Base-by-base conservation (phyloP, 1,140 invertebrate genomes). In the Parapsyche elsis region DNA sequence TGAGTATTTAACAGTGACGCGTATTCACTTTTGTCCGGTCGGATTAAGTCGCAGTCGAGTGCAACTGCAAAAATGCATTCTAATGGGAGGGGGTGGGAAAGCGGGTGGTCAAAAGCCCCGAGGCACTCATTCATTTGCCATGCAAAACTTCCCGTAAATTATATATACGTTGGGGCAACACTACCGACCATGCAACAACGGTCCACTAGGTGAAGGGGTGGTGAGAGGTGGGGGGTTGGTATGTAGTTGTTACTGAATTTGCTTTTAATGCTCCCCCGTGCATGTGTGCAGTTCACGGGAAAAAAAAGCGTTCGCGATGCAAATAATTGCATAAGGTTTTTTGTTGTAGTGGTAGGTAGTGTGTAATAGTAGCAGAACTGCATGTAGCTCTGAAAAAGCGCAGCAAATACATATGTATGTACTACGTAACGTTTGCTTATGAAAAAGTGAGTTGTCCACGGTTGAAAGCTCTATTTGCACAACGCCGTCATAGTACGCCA, bases 291-390 rank as follows among this genome's bases (percentile, higher is more conserved):
- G 64, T 30, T 30, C 24, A 12, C 23, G 21, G 21, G 14, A 67
- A 67, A 67, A 64, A 59, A 61, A 19, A 14, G 4, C 59, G n/a
- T 23, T 10, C 59, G 64, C 64, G 21, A 67, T 67, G 64, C 64
- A 67, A 67, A 67, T 67, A 67, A 67, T 67, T 67, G 64, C 64
- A 67, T 67, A 30, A 67, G 9, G 64, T 67, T 67, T 67, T 67
- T 67, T 19, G 16, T 53, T 53, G 2, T 1, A 5, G 2, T 12
- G 1, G 1, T 53, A 53, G 12, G 16, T 4, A 12, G 49, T 53
- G 49, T 46, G 45, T n/a, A n/a, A 7, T 38, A 38, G 30, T 38
- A 38, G 30, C 30, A 38, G 7, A 38, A 38, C 1, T 38, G 7
- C 30, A 38, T 38, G 30, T 38, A 38, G 30, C 7, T 1, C 7